Evolutionary conservation across 1,140 invertebrate species (phyloP).

Genomic region (Cephus cinctus): DNA sequence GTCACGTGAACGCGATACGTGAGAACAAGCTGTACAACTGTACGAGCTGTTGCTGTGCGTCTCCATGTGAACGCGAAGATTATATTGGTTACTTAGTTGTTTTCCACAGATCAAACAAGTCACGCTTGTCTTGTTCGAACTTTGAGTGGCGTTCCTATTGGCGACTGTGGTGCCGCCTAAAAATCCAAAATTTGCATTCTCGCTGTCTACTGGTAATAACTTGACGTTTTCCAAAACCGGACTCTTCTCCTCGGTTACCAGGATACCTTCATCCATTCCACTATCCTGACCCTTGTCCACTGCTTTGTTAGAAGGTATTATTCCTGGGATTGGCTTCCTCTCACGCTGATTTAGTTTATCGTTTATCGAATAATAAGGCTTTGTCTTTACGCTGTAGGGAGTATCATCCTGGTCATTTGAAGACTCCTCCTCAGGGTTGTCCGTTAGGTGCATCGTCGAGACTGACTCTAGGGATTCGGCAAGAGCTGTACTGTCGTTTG

Average conservation of each 20-base stretch:
- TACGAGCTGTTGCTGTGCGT: slow-evolving; percentile 81
- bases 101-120: slow-evolving; percentile 85
- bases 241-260: slow-evolving; percentile 25
- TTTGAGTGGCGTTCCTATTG: slow-evolving; percentile 32
- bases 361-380: slow-evolving; percentile 53
- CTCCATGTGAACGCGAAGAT: slow-evolving; percentile 84
- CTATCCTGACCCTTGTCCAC: slow-evolving; percentile 15
- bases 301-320: slow-evolving; percentile 14
- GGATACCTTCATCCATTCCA: slow-evolving; percentile 19
- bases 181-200: slow-evolving; percentile 47
- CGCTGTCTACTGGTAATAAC: slow-evolving; percentile 23
- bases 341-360: slow-evolving; percentile 49
- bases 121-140: slow-evolving; percentile 59
- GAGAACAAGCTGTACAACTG: slow-evolving; percentile 79
- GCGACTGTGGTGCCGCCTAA: slow-evolving; percentile 25
- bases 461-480: slow-evolving; percentile 26
- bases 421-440: slow-evolving; percentile 16
- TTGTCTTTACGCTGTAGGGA: slow-evolving; percentile 50
- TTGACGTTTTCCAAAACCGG: slow-evolving; percentile 36
- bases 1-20: slow-evolving; percentile 82
- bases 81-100: slow-evolving; percentile 86
- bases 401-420: slow-evolving; percentile 30
- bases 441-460: slow-evolving; percentile 13
- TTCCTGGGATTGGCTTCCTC: slow-evolving; percentile 27
- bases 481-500: slow-evolving; percentile 3